Percentiles rank a stretch among this genome's conserved stretches.
phyloP scores from a whole-genome alignment of 2,113 vertebrate species.

The Catagonus wagneri region DNA sequence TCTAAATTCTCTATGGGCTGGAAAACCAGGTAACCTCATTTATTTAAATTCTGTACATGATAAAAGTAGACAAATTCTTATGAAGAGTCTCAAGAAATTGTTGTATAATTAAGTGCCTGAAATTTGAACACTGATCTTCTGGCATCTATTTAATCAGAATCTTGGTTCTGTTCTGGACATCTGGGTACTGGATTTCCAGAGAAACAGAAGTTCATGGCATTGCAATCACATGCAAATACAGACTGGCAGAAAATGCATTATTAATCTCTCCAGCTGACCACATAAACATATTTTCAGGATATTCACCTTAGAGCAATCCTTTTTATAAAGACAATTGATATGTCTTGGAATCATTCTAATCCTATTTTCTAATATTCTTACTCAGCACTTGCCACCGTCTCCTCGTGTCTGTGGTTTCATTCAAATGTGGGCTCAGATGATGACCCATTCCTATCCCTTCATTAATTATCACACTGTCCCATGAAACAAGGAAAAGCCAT shows the following conservation, averaged over 20 bases:
- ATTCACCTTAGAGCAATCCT: not conserved
- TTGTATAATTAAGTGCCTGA: not conserved
- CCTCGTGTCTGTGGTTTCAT: not conserved
- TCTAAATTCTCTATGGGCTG: conserved; percentile 1
- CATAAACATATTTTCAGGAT: not conserved
- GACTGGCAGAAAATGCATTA: conserved; percentile 7
- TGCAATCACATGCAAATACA: not conserved
- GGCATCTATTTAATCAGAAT: not conserved
- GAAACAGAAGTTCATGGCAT: not conserved
- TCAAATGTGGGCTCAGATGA: not conserved
- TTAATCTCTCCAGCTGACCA: conserved; percentile 61
- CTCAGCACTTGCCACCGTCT: conserved; percentile 15
- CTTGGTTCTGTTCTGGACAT: conserved; percentile 33
- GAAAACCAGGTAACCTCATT: not conserved
- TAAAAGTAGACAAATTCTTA: not conserved
- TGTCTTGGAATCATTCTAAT: not conserved
- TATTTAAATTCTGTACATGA: conserved; percentile 12
- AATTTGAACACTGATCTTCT: not conserved
- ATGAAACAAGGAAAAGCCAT: conserved; percentile 30
- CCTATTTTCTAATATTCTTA: not conserved
- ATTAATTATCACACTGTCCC: conserved; percentile 56
- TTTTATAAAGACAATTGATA: conserved; percentile 31
- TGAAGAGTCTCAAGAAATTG: not conserved
- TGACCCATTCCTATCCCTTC: not conserved
- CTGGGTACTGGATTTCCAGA: not conserved